These are phyloP conservation scores for Dryobates pubescens DNA, from an alignment of 2,797 vertebrate genomes.

Conservation along the genomic window DNA sequence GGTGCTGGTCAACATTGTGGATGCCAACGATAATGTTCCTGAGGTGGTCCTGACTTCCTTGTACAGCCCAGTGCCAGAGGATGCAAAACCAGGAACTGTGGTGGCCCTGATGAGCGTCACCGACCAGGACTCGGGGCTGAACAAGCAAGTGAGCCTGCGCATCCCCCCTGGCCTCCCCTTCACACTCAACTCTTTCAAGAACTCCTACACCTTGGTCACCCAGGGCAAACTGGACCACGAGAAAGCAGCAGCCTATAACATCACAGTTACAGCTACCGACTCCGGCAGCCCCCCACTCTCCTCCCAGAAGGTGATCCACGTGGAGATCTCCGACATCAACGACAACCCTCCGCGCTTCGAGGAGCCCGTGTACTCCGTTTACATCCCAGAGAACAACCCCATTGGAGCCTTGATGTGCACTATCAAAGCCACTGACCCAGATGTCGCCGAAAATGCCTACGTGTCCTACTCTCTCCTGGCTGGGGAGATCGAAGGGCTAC, in stretches of 20 bases:
- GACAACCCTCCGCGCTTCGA: constrained; percentile 93
- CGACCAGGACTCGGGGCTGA: constrained; percentile 91
- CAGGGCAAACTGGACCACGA: constrained; percentile 91
- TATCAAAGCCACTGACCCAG: constrained; percentile 89
- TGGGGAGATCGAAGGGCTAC: constrained; percentile 91
- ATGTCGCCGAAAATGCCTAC: constrained; percentile 88
- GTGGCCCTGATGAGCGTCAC: constrained; percentile 94
- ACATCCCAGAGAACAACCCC: constrained; percentile 92
- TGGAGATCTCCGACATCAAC: constrained; percentile 93
- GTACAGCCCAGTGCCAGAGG: constrained; percentile 91
- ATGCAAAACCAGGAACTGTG: constrained; percentile 88
- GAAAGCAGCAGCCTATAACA: constrained; percentile 88
- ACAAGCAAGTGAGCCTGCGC: constrained; percentile 88
- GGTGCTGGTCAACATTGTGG: constrained; percentile 92
- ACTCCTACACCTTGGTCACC: constrained; percentile 92
- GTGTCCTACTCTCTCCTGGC: constrained; percentile 91
- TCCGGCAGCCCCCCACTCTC: constrained; percentile 88
- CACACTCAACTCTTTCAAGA: constrained; percentile 91
- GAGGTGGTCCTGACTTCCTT: constrained; percentile 91
- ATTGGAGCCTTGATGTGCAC: constrained; percentile 86
- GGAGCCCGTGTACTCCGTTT: constrained; percentile 90
- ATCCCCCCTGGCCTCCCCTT: constrained; percentile 89
- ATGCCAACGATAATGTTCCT: constrained; percentile 93
- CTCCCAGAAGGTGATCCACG: constrained; percentile 88
- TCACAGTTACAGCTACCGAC: constrained; percentile 89